Percentiles rank a stretch among this genome's conserved stretches.
Evolutionary conservation across 2,797 vertebrate species (phyloP).

Genomic region (Pterois miles): DNA sequence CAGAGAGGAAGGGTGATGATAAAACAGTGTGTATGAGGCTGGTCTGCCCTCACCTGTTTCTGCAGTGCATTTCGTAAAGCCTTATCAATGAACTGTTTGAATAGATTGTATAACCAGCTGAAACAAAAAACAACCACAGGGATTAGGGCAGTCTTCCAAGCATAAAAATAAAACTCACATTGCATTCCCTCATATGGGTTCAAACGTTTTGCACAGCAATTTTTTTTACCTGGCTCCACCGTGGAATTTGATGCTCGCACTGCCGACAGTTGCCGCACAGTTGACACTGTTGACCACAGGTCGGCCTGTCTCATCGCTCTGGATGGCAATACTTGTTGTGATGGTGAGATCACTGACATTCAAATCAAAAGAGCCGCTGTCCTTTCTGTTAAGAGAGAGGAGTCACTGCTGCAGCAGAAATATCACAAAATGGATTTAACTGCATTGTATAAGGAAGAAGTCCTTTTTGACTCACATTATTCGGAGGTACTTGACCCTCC

Average conservation of each 20-base stretch:
- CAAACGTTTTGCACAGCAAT: not conserved
- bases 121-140: constrained; percentile 20
- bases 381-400: constrained; percentile 63
- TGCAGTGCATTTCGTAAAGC: constrained; percentile 62
- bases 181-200: not conserved
- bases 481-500: constrained; percentile 77
- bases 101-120: constrained; percentile 87
- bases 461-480: constrained; percentile 72
- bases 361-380: constrained; percentile 81
- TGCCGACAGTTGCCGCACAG: constrained; percentile 69
- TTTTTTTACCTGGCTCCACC: constrained; percentile 79
- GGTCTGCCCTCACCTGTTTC: constrained; percentile 70
- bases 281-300: constrained; percentile 64
- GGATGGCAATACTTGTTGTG: constrained; percentile 57
- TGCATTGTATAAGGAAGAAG: not conserved
- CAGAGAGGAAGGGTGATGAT: not conserved
- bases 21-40: no score
- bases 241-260: constrained; percentile 71
- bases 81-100: constrained; percentile 67
- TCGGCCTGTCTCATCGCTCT: constrained; percentile 75
- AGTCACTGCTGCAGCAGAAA: not conserved
- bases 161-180: not conserved
- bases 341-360: constrained; percentile 69
- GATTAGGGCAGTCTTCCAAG: not conserved
- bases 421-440: not conserved